These are phyloP conservation scores for Callospermophilus lateralis DNA, from an alignment of 2,113 vertebrate species.

Conservation along the genomic window DNA sequence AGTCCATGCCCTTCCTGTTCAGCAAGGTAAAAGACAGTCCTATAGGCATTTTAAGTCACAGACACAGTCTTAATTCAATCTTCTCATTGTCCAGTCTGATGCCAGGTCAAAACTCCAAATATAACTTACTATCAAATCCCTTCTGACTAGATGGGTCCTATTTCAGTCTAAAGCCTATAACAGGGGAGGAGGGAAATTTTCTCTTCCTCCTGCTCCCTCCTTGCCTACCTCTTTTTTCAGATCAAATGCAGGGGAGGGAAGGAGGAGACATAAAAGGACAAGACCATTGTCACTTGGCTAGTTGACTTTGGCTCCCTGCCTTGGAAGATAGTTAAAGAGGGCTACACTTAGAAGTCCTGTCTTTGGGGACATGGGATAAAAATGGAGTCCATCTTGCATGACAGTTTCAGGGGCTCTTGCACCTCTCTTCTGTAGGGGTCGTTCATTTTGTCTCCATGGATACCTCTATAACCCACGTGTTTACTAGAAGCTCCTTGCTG, in stretches of 20 bases:
- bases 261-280: background rate
- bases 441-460: background rate
- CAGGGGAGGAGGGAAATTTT: background rate
- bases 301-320: conserved; percentile 47
- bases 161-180: background rate
- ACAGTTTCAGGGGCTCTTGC: background rate
- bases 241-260: background rate
- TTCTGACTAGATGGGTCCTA: background rate
- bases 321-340: conserved; percentile 58
- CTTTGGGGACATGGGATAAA: background rate
- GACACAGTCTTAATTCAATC: background rate
- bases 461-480: background rate
- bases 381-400: background rate
- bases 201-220: background rate
- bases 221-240: background rate
- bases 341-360: conserved; percentile 28
- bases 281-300: conserved; percentile 24
- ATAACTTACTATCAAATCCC: background rate
- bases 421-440: background rate
- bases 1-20: background rate
- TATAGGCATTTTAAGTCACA: conserved; percentile 24
- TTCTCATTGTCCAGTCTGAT: background rate
- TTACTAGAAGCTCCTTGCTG: background rate
- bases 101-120: background rate
- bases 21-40: background rate